phyloP scores from a whole-genome alignment of 2,888 invertebrate species.

The Epirrita christyi region DNA sequence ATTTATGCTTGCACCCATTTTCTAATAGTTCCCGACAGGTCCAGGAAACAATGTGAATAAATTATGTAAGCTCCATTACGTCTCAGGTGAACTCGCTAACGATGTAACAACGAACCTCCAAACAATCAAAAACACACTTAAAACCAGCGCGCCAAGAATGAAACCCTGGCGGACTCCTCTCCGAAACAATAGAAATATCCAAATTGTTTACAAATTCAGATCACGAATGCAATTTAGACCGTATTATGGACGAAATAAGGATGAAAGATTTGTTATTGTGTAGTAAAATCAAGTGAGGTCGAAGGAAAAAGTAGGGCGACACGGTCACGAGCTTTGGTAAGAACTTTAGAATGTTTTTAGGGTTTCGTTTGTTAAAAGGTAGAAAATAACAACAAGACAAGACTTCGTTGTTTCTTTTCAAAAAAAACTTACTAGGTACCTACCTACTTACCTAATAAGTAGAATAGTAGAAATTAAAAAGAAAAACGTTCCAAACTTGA shows the following conservation, averaged over 20 bases:
- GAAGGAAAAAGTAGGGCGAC: conserved; percentile 64
- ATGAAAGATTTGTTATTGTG: conserved; percentile 34
- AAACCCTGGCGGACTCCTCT: conserved; percentile 45
- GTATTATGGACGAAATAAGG: conserved; percentile 44
- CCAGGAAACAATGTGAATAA: conserved; percentile 60
- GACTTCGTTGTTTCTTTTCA: no score
- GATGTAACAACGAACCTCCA: conserved; percentile 38
- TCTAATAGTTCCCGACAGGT: conserved; percentile 54
- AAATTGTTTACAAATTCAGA: conserved; percentile 40
- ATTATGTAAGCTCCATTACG: conserved; percentile 59
- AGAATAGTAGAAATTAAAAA: no score
- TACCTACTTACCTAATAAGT: no score
- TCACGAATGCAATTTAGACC: conserved; percentile 40
- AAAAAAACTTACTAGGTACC: no score
- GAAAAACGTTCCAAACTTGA: no score
- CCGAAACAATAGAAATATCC: conserved; percentile 42
- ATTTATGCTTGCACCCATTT: conserved; percentile 45
- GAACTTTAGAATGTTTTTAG: conserved; percentile 44
- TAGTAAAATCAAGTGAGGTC: conserved; percentile 42
- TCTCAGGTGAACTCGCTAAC: conserved; percentile 51
- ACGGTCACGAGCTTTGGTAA: conserved; percentile 60
- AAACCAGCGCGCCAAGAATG: conserved; percentile 42
- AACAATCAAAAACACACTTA: conserved; percentile 44
- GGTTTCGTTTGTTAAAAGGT: no score
- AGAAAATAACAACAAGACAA: no score